phyloP scores from a whole-genome alignment of 1,140 invertebrate species.

The Platyscapa corneri region DNA sequence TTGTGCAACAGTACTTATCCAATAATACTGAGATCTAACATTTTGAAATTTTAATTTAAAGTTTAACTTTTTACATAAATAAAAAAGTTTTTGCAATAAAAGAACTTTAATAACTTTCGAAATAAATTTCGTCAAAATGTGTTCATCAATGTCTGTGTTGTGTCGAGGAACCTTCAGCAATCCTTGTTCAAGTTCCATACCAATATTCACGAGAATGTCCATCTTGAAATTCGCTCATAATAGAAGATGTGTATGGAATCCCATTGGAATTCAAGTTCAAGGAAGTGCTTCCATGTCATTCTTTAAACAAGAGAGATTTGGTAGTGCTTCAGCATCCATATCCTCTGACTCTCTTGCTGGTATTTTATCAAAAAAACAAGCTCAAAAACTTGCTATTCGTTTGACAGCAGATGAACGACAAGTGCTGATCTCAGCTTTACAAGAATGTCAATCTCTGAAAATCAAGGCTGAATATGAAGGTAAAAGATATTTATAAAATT shows the following conservation, averaged over 20 bases:
- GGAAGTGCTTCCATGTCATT: not conserved
- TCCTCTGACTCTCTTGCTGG: slow-evolving; percentile 58
- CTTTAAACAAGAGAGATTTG: slow-evolving; percentile 33
- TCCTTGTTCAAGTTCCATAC: slow-evolving; percentile 12
- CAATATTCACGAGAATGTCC: slow-evolving; percentile 19
- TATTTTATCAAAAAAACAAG: slow-evolving; percentile 79
- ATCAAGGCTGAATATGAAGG: slow-evolving; percentile 84
- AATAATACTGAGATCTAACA: not conserved
- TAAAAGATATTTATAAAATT: slow-evolving; percentile 63
- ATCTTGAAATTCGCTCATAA: slow-evolving; percentile 36
- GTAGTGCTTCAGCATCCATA: slow-evolving; percentile 51
- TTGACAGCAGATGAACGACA: slow-evolving; percentile 81
- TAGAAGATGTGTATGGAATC: slow-evolving; percentile 27
- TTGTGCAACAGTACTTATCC: not conserved
- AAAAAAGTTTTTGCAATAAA: not conserved
- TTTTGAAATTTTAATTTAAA: not conserved
- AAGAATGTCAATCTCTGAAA: slow-evolving; percentile 82
- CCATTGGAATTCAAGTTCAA: not conserved
- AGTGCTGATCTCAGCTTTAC: slow-evolving; percentile 78
- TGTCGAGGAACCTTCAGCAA: slow-evolving; percentile 26
- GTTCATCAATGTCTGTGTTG: slow-evolving; percentile 23
- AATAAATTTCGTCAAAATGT: slow-evolving; percentile 23
- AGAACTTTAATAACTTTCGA: not conserved
- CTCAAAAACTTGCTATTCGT: slow-evolving; percentile 80
- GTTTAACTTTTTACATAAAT: not conserved